phyloP scores from a whole-genome alignment of 2,797 vertebrate species.

The Acanthurus leucopareius region DNA sequence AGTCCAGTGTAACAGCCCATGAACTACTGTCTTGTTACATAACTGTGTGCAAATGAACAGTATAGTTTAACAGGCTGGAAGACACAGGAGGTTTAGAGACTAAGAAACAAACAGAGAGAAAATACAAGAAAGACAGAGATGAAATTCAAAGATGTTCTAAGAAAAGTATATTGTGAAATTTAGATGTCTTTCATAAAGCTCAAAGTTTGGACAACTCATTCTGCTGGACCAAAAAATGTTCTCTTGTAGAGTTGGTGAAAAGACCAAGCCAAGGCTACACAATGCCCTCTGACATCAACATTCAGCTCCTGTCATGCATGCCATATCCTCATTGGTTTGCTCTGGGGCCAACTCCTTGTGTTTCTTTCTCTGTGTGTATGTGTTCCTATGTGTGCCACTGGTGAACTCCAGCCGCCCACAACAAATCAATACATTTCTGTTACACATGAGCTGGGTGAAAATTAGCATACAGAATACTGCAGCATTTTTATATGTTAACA shows the following conservation, averaged over 20 bases:
- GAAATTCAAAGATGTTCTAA: background rate
- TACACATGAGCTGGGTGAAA: background rate
- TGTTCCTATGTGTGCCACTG: conserved; percentile 5
- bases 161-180: background rate
- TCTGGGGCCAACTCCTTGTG: conserved; percentile 14
- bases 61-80: conserved; percentile 16
- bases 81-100: background rate
- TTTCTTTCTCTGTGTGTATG: conserved; percentile 7
- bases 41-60: conserved; percentile 48
- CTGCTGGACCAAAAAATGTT: conserved; percentile 59
- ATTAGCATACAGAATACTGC: background rate
- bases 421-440: conserved; percentile 4
- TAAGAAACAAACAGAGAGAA: background rate
- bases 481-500: background rate
- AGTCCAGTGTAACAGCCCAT: background rate
- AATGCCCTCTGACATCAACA: conserved; percentile 47
- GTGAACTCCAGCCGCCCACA: conserved; percentile 1
- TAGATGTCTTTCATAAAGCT: conserved; percentile 12
- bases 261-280: conserved; percentile 46
- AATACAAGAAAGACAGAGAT: background rate
- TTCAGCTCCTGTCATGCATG: conserved; percentile 66
- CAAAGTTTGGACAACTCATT: conserved; percentile 16
- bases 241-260: conserved; percentile 40
- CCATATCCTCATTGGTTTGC: conserved; percentile 26
- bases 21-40: conserved; percentile 53